phyloP scores from a whole-genome alignment of 2,113 vertebrate species.

The Mola mola region DNA sequence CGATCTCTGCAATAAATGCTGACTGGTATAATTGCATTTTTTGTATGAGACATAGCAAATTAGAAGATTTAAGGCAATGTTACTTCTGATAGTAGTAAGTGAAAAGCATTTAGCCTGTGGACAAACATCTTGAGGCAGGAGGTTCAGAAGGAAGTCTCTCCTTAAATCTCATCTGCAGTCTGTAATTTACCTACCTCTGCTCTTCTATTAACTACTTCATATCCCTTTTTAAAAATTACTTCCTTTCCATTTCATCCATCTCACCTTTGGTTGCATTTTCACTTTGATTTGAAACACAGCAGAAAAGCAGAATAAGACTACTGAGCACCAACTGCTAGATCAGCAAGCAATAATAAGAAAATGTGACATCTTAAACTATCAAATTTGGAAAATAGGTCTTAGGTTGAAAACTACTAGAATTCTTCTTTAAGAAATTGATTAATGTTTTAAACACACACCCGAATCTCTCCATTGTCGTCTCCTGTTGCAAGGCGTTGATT shows the following conservation, averaged over 20 bases:
- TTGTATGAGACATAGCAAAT: slow-evolving; percentile 41
- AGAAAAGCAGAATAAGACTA: no score
- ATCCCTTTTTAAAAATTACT: no score
- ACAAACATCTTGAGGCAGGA: slow-evolving; percentile 1
- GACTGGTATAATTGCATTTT: slow-evolving; percentile 45
- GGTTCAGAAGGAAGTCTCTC: neutral
- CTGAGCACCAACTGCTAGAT: neutral
- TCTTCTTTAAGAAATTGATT: neutral
- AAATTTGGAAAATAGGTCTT: no score
- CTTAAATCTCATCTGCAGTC: no score
- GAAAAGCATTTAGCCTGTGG: slow-evolving; percentile 3
- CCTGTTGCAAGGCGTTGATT: slow-evolving; percentile 87
- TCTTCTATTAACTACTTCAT: no score
- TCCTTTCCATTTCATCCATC: no score
- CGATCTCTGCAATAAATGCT: slow-evolving; percentile 42
- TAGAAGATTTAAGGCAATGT: slow-evolving; percentile 12
- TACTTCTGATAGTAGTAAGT: slow-evolving; percentile 2
- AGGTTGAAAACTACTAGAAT: no score
- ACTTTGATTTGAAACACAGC: no score
- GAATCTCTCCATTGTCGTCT: slow-evolving; percentile 94
- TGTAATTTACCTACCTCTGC: no score
- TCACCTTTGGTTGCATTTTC: no score
- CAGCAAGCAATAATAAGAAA: neutral
- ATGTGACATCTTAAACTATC: no score
- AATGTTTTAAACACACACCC: slow-evolving; percentile 77